Conservation (phyloP, 2,888 invertebrate genomes). For the Meta bourneti region DNA sequence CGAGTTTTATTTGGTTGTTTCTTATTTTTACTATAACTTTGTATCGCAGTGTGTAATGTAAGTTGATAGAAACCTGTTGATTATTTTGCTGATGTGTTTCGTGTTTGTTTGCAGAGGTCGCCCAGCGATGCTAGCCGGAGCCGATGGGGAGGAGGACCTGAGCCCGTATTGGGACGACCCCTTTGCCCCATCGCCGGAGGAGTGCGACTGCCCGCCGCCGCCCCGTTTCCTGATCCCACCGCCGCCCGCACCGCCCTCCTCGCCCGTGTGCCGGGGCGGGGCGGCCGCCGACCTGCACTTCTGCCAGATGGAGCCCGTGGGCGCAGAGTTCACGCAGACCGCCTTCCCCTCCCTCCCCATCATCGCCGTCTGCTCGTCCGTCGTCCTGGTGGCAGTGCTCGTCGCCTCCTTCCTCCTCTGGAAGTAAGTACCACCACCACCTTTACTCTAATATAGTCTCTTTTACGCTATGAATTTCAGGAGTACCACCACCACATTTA, state of each 20-base stretch:
- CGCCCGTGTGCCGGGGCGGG: slow-evolving; percentile 47
- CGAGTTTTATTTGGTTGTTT: too few relatives aligned
- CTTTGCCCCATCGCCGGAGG: slow-evolving; percentile 32
- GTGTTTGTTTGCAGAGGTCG: slow-evolving; percentile 55
- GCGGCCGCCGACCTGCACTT: slow-evolving; percentile 64
- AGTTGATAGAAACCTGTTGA: neutral
- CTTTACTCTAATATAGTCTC: slow-evolving; percentile 82
- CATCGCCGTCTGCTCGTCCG: slow-evolving; percentile 76
- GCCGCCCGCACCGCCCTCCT: slow-evolving; percentile 73
- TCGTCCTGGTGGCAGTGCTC: slow-evolving; percentile 75
- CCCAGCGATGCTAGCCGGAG: slow-evolving; percentile 76
- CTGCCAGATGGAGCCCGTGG: slow-evolving; percentile 76
- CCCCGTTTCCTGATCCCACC: slow-evolving; percentile 73
- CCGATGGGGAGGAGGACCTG: slow-evolving; percentile 73
- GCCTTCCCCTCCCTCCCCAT: slow-evolving; percentile 75
- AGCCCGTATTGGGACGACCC: slow-evolving; percentile 73
- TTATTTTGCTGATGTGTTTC: neutral
- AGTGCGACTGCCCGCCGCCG: slow-evolving; percentile 74
- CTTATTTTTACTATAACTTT: too few relatives aligned
- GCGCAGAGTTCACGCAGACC: slow-evolving; percentile 75
- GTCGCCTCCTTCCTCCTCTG: slow-evolving; percentile 82
- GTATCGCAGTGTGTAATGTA: too few relatives aligned
- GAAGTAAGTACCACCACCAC: slow-evolving; percentile 88
- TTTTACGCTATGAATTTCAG: too few relatives aligned
- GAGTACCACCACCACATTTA: too few relatives aligned